Base-by-base conservation (phyloP, 2,888 invertebrate genomes). In the Leucophenga maculata region DNA sequence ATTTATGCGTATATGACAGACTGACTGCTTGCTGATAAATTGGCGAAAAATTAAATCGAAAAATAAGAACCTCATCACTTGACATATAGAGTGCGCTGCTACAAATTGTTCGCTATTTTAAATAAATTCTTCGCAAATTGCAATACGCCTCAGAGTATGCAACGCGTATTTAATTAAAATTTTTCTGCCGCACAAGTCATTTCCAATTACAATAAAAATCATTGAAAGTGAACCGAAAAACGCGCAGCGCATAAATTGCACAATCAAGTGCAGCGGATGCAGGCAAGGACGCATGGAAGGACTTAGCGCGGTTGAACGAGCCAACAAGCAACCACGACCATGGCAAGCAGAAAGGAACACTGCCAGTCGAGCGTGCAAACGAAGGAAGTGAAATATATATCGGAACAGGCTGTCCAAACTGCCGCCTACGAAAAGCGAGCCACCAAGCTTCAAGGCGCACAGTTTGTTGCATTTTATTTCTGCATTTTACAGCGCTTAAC, bases 181-280 rank as follows among this genome's bases (percentile, higher is more conserved):
- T n/a, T 39, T 39, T 39, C 8, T 64, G 44, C 62, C 46, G 48
- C 48, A 46, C 62, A 64, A 48, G 16, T 64, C 62, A 48, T 46
- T 62, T 62, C 62, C 62, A 62, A 62, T 64, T 64, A 48, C 62
- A 64, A 64, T 22, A 64, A 64, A 46, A 59, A 39, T 64, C 46
- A 46, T 64, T 60, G 16, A 60, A 14, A 32, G 39, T 39, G 39
- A 39, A 48, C 26, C 62, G 20, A 18, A 50, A 18, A 18, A 50
- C 26, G 44, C 46, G 62, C n/a, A 64, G 62, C 48, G 46, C 62
- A 64, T 39, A 60, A 60, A 60, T 60, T 60, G 60, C 60, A 60
- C 44, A 13, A 6, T 64, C 46, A 64, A 64, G 20, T 64, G 62
- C 62, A 64, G 18, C 60, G 44, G 13, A 18, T 39, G 60, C 52